Conservation (phyloP, 2,888 invertebrate species). For the Cryptus viduatorius region DNA sequence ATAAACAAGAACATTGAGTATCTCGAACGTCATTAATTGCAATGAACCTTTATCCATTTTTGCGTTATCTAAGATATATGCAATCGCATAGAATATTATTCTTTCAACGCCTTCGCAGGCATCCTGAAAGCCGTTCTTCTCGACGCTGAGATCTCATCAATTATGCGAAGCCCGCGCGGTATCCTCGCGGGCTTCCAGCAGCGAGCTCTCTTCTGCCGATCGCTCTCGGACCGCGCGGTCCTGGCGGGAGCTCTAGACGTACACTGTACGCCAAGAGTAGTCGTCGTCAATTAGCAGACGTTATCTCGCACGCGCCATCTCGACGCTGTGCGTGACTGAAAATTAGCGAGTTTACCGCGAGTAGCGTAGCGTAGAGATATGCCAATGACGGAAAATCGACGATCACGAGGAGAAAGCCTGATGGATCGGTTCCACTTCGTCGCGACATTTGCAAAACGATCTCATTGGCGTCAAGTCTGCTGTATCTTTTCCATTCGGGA, state of each 20-base stretch:
- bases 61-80: neutral
- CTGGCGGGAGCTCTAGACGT: constrained; percentile 15
- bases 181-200: constrained; percentile 45
- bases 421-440: constrained; percentile 25
- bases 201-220: constrained; percentile 4
- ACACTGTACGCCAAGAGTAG: constrained; percentile 24
- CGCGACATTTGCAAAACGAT: constrained; percentile 31
- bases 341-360: constrained; percentile 34
- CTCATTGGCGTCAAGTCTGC: neutral
- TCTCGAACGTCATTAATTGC: constrained; percentile 17
- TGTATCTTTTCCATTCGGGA: neutral
- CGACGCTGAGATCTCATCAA: constrained; percentile 41
- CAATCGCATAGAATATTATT: constrained; percentile 25
- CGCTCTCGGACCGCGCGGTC: constrained; percentile 35
- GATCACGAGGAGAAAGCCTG: neutral
- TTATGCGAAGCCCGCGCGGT: constrained; percentile 54
- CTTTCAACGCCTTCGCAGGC: constrained; percentile 16
- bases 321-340: constrained; percentile 46
- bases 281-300: constrained; percentile 61
- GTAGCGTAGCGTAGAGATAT: neutral
- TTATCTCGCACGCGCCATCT: constrained; percentile 64
- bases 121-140: constrained; percentile 16
- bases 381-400: constrained; percentile 1
- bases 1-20: constrained; percentile 21
- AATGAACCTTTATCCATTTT: neutral